Percentiles rank a stretch among this genome's conserved stretches.
These are phyloP conservation scores for Heliothis subflexa DNA, from an alignment of 1,140 invertebrate genomes.

Conservation along the genomic window DNA sequence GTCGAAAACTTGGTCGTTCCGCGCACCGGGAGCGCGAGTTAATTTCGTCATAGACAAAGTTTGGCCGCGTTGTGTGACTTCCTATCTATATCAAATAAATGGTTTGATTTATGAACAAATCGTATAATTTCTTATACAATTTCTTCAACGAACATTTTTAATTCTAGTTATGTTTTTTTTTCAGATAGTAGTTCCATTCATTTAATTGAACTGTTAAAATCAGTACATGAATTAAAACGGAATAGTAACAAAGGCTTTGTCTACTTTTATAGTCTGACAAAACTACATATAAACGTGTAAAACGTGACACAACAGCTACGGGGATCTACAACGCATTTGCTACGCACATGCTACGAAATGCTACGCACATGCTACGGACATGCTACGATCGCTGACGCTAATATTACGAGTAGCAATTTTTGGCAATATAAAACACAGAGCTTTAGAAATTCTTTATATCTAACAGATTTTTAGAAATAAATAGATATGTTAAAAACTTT, in stretches of 20 bases:
- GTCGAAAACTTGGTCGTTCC: constrained; percentile 7
- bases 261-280: too few relatives aligned
- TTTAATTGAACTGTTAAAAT: too few relatives aligned
- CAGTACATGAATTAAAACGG: too few relatives aligned
- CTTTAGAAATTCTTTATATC: too few relatives aligned
- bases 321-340: too few relatives aligned
- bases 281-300: too few relatives aligned
- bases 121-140: too few relatives aligned
- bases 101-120: background rate
- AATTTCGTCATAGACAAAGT: constrained; percentile 19
- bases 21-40: background rate
- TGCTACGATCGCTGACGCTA: background rate
- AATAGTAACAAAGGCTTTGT: too few relatives aligned
- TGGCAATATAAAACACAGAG: background rate
- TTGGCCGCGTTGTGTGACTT: background rate
- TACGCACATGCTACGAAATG: background rate
- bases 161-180: too few relatives aligned
- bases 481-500: background rate
- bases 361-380: background rate
- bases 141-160: too few relatives aligned
- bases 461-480: background rate
- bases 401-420: background rate
- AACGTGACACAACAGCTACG: too few relatives aligned
- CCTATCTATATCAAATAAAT: background rate
- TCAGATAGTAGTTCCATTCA: too few relatives aligned